Evolutionary conservation across 1,140 invertebrate species (phyloP).

Genomic region (Paramacrobiotus metropolitanus): DNA sequence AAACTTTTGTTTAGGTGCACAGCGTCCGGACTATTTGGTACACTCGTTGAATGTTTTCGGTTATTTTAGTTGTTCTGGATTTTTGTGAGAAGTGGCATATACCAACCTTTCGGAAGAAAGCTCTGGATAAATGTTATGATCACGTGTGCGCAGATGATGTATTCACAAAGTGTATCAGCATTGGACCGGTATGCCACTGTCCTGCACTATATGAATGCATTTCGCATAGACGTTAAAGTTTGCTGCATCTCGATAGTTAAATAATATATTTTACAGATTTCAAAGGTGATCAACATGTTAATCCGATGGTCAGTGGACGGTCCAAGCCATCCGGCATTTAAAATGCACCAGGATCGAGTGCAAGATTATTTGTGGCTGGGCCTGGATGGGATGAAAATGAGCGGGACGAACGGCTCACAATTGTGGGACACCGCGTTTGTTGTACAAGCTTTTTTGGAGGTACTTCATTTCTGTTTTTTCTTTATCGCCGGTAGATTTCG

Average conservation of each 20-base stretch:
- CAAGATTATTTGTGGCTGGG: conserved; percentile 19
- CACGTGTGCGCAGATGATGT: conserved; percentile 19
- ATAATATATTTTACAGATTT: conserved; percentile 15
- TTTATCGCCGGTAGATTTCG: not conserved
- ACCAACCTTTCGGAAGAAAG: conserved; percentile 12
- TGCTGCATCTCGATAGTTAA: no score
- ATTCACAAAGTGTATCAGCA: conserved; percentile 18
- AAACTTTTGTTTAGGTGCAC: no score
- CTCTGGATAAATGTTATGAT: conserved; percentile 15
- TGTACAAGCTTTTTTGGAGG: conserved; percentile 16
- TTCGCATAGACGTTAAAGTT: no score
- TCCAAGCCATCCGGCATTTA: conserved; percentile 13
- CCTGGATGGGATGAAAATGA: conserved; percentile 21
- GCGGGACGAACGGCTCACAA: conserved; percentile 20
- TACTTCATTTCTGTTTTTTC: conserved; percentile 4
- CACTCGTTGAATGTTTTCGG: not conserved
- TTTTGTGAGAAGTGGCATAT: conserved; percentile 15
- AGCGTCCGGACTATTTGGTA: no score
- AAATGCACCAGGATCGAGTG: conserved; percentile 16
- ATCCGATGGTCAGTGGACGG: conserved; percentile 17
- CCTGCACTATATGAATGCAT: not conserved
- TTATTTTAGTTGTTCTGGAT: conserved; percentile 14
- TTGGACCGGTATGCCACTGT: conserved; percentile 16
- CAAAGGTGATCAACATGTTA: conserved; percentile 19
- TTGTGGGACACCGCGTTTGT: conserved; percentile 20